phyloP scores from a whole-genome alignment of 2,797 vertebrate species.

The Margarornis squamiger region DNA sequence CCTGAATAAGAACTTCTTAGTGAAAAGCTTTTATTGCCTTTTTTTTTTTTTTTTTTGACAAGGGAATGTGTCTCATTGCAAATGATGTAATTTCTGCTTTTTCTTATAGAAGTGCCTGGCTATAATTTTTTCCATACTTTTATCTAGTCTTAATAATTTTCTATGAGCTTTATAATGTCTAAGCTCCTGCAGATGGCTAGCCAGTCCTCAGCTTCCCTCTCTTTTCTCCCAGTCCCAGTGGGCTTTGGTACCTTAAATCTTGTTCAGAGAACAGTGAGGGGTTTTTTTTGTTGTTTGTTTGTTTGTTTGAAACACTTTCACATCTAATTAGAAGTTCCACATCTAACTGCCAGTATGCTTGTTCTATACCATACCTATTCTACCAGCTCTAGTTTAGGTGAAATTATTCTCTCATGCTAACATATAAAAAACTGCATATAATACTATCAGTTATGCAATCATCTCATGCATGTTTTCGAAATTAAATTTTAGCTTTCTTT shows the following conservation, averaged over 20 bases:
- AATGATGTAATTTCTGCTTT: background rate
- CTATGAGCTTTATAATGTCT: background rate
- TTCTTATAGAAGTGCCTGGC: background rate
- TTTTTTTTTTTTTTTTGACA: background rate
- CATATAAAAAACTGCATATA: background rate
- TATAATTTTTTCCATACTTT: background rate
- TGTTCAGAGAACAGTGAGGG: background rate
- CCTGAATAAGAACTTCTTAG: background rate
- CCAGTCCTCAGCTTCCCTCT: accelerated
- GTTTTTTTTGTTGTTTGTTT: background rate
- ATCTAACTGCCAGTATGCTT: background rate
- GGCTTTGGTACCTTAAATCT: background rate
- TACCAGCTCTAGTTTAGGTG: background rate
- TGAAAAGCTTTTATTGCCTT: background rate
- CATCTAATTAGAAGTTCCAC: background rate
- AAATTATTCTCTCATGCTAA: background rate
- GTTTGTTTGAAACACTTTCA: background rate
- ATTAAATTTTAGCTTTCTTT: background rate
- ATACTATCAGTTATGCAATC: accelerated
- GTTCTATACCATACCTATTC: background rate
- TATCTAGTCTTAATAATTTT: background rate
- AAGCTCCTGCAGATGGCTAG: background rate
- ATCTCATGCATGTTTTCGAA: background rate
- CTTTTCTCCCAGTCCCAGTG: accelerated
- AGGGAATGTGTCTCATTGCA: background rate